These are phyloP conservation scores for Drosophila multiciliata DNA, from an alignment of 2,888 invertebrate genomes.

Conservation along the genomic window DNA sequence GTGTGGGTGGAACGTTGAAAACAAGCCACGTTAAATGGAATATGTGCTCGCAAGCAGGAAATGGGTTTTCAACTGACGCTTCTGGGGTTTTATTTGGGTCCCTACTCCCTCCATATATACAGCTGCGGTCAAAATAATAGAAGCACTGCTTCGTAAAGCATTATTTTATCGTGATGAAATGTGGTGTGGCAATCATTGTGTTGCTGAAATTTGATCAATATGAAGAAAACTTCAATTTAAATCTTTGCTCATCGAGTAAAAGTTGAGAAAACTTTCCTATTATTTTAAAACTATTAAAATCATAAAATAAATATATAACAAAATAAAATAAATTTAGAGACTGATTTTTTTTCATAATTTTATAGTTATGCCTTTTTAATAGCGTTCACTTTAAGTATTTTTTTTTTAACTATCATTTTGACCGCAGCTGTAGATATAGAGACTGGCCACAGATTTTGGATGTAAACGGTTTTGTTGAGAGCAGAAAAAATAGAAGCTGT, in stretches of 20 bases:
- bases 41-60: slow-evolving; percentile 62
- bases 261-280: no score
- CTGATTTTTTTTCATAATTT: no score
- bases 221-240: not conserved
- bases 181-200: no score
- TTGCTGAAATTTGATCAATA: not conserved
- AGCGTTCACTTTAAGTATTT: no score
- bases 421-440: not conserved
- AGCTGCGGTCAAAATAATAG: not conserved
- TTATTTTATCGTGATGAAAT: not conserved
- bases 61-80: slow-evolving; percentile 69
- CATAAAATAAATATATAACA: no score
- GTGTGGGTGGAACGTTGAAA: not conserved
- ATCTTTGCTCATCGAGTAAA: not conserved
- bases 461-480: not conserved
- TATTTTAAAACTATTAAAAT: no score
- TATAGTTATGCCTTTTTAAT: no score
- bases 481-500: not conserved
- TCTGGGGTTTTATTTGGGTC: slow-evolving; percentile 13
- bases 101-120: not conserved
- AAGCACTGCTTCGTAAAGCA: not conserved
- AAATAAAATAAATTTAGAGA: no score
- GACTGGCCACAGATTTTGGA: slow-evolving; percentile 66
- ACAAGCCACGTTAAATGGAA: slow-evolving; percentile 41
- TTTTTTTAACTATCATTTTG: not conserved